Evolutionary conservation across 2,113 vertebrate species (phyloP).

Genomic region (Syrmaticus mikado): DNA sequence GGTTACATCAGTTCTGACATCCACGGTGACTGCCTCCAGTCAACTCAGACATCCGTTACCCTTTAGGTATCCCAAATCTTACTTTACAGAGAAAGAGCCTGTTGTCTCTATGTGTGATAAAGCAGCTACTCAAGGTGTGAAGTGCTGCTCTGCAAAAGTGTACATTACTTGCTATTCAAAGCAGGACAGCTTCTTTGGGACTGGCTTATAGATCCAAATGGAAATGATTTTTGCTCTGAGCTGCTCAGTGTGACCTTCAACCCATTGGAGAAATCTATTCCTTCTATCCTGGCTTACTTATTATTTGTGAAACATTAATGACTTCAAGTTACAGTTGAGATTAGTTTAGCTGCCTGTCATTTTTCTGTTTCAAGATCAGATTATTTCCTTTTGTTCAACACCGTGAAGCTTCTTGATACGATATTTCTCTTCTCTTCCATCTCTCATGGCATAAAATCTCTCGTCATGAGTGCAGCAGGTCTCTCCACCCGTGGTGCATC

Average conservation of each 20-base stretch:
- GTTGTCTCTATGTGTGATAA: not conserved
- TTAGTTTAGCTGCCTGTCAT: constrained; percentile 19
- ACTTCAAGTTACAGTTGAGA: constrained; percentile 35
- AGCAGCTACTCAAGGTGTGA: not conserved
- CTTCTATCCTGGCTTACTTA: constrained; percentile 38
- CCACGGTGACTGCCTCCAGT: not conserved
- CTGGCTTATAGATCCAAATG: constrained; percentile 56
- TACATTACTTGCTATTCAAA: constrained; percentile 44
- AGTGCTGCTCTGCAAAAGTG: not conserved
- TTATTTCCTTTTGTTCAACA: not conserved
- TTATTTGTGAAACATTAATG: constrained; percentile 64
- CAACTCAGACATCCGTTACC: not conserved
- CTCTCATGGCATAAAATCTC: not conserved
- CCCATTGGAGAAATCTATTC: constrained; percentile 62
- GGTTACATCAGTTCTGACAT: not conserved
- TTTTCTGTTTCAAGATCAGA: not conserved
- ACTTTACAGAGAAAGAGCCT: not conserved
- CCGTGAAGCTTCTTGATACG: not conserved
- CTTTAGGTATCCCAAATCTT: not conserved
- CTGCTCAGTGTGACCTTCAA: constrained; percentile 51
- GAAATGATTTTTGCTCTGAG: constrained; percentile 66
- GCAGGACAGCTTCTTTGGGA: constrained; percentile 31
- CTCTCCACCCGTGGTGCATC: not conserved
- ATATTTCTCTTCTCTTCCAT: not conserved
- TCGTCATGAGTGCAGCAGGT: not conserved